These are phyloP conservation scores for Buphagus erythrorhynchus DNA, from an alignment of 2,797 vertebrate genomes.

Conservation along the genomic window DNA sequence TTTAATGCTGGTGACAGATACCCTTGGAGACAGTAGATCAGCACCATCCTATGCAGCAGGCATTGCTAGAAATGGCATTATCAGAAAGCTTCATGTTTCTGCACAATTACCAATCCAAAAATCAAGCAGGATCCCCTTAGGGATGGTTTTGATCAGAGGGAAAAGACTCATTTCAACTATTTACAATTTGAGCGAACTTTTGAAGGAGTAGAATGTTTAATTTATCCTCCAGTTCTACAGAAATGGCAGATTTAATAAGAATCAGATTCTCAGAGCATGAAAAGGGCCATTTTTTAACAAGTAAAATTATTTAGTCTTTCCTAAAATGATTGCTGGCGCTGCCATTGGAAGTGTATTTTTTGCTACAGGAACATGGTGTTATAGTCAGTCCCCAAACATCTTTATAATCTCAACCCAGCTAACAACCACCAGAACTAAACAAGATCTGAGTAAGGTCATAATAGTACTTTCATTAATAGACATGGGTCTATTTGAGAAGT, in stretches of 20 bases:
- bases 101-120: background rate
- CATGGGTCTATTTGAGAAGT: background rate
- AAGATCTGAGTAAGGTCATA: background rate
- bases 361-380: background rate
- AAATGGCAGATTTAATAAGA: background rate
- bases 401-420: background rate
- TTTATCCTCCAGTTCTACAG: background rate
- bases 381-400: background rate
- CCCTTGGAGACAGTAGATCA: background rate
- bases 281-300: background rate
- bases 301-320: background rate
- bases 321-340: background rate
- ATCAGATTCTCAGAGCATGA: background rate
- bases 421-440: background rate
- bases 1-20: background rate
- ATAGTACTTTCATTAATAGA: background rate
- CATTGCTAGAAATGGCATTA: background rate
- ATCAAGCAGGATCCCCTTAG: background rate
- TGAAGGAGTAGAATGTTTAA: background rate
- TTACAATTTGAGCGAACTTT: background rate
- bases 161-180: background rate
- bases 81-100: background rate
- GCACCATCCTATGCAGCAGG: rapidly evolving
- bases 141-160: background rate
- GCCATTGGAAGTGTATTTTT: background rate